Evolutionary conservation across 2,113 vertebrate genomes (phyloP).

Genomic region (Coracopsis vasa): DNA sequence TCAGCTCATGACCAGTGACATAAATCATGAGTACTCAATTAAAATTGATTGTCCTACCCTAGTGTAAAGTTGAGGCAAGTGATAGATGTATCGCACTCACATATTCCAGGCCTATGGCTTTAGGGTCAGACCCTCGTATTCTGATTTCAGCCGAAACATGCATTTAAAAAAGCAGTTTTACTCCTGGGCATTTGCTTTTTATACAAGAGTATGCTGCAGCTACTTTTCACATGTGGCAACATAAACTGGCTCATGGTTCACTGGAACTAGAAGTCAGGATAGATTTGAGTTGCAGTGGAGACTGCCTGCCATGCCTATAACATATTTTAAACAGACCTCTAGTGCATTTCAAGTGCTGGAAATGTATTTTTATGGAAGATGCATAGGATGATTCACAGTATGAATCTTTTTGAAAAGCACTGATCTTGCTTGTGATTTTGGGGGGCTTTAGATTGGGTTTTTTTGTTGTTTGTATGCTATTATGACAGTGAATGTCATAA

Average conservation of each 20-base stretch:
- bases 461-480: background rate
- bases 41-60: background rate
- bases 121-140: background rate
- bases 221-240: background rate
- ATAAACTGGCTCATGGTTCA: background rate
- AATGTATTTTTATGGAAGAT: background rate
- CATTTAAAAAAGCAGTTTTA: background rate
- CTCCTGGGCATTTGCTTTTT: background rate
- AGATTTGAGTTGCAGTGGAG: background rate
- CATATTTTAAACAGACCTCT: background rate
- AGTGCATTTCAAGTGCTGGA: background rate
- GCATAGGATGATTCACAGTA: background rate
- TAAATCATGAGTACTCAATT: background rate
- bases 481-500: background rate
- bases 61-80: background rate
- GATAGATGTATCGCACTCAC: background rate
- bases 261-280: background rate
- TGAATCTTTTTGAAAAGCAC: background rate
- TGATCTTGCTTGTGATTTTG: background rate
- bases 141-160: background rate
- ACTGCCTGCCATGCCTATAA: background rate
- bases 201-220: accelerated
- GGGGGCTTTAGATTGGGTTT: background rate
- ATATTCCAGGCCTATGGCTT: background rate
- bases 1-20: background rate